A percentile compares a stretch with the other conserved stretches of the same genome.
phyloP scores from a whole-genome alignment of 2,888 invertebrate genomes.

The Omphaloscelis lunosa region DNA sequence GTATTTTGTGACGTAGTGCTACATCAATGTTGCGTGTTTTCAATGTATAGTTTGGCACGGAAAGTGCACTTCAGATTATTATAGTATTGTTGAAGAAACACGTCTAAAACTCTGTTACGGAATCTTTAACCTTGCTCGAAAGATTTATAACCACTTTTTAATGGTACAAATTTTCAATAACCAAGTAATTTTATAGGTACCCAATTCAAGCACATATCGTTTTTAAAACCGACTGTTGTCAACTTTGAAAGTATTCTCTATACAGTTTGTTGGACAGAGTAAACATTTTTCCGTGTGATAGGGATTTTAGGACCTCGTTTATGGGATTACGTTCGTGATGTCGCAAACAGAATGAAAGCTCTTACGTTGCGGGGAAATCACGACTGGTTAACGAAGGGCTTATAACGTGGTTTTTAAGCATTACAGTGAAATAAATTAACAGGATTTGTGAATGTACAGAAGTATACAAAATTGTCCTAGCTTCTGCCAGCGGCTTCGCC shows the following conservation, averaged over 20 bases:
- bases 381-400: constrained; percentile 55
- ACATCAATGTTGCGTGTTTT: constrained; percentile 43
- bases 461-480: background rate
- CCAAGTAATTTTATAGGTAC: background rate
- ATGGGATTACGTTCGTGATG: constrained; percentile 50
- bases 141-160: constrained; percentile 20
- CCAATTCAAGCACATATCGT: background rate
- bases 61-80: constrained; percentile 25
- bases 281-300: constrained; percentile 26
- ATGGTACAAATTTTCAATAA: constrained; percentile 13
- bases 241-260: background rate
- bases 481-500: no score
- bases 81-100: constrained; percentile 28
- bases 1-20: constrained; percentile 25
- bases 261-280: constrained; percentile 15
- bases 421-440: constrained; percentile 31
- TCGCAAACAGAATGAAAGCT: constrained; percentile 50
- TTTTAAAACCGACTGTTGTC: background rate
- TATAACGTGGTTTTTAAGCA: constrained; percentile 34
- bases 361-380: constrained; percentile 49
- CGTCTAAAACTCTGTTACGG: constrained; percentile 12
- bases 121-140: constrained; percentile 24
- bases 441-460: constrained; percentile 21
- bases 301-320: constrained; percentile 50
- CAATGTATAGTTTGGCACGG: constrained; percentile 30